phyloP scores from a whole-genome alignment of 2,888 invertebrate species.

The Smittia sp. region DNA sequence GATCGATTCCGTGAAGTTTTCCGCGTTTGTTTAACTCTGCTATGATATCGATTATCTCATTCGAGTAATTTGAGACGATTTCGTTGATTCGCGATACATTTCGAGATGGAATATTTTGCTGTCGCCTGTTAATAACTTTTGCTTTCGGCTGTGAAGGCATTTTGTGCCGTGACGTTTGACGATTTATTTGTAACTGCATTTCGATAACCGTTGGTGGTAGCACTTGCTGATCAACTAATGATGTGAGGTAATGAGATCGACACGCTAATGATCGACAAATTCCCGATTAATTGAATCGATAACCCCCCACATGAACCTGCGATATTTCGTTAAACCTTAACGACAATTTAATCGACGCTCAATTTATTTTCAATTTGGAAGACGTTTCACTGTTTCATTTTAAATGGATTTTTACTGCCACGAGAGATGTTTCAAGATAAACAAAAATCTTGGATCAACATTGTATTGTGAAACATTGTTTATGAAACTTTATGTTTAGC shows the following conservation, averaged over 20 bases:
- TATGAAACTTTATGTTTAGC: background rate
- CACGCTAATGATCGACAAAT: background rate
- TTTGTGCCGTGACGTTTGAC: background rate
- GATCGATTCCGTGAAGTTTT: slow-evolving; percentile 8
- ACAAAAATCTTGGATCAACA: background rate
- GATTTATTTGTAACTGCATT: background rate
- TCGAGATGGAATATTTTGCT: background rate
- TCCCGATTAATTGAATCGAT: background rate
- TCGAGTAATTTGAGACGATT: background rate
- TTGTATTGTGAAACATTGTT: background rate
- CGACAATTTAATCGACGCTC: background rate
- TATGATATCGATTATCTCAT: background rate
- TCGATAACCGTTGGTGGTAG: too few species aligned
- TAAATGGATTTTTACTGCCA: slow-evolving; percentile 1
- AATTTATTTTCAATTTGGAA: background rate
- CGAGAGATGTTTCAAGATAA: background rate
- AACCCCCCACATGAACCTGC: background rate
- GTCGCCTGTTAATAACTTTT: background rate
- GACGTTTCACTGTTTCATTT: background rate
- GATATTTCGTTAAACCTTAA: background rate
- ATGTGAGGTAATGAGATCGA: background rate
- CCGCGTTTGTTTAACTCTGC: background rate
- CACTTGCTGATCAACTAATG: too few species aligned
- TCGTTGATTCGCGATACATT: background rate
- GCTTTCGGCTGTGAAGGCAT: background rate